Evolutionary conservation across 2,797 vertebrate species (phyloP).

Genomic region (Cirrhinus molitorella): DNA sequence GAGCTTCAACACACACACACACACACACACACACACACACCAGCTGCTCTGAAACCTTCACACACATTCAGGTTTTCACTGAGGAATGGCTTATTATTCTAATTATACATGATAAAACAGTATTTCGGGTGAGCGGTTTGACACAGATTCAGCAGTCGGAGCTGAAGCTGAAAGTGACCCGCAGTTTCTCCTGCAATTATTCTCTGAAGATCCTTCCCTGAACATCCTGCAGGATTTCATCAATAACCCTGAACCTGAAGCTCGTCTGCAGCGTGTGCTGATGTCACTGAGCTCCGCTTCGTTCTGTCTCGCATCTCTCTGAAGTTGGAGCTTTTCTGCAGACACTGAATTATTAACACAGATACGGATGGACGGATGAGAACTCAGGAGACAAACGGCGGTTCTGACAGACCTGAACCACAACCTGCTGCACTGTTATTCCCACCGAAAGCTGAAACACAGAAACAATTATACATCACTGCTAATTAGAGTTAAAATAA

Average conservation of each 20-base stretch:
- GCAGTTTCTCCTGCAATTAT: background rate
- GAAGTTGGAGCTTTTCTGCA: constrained; percentile 1
- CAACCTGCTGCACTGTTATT: background rate
- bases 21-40: too few relatives aligned
- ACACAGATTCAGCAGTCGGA: too few relatives aligned
- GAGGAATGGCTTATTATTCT: background rate
- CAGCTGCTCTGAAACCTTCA: background rate
- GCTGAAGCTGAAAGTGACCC: background rate
- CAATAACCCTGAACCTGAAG: background rate
- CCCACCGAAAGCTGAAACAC: background rate
- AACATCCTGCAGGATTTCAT: background rate
- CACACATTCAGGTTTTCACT: background rate
- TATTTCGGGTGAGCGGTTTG: too few relatives aligned
- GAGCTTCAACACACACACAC: background rate
- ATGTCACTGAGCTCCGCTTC: background rate
- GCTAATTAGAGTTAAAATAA: background rate
- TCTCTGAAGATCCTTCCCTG: background rate
- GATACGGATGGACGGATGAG: background rate
- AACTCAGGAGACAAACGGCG: background rate
- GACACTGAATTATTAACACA: constrained; percentile 10
- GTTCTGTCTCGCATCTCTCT: background rate
- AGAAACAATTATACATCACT: background rate
- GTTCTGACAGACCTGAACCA: background rate
- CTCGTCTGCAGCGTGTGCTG: background rate
- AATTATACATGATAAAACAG: background rate